Evolutionary conservation across 1,140 invertebrate genomes (phyloP).

Genomic region (Sarcophaga bullata): DNA sequence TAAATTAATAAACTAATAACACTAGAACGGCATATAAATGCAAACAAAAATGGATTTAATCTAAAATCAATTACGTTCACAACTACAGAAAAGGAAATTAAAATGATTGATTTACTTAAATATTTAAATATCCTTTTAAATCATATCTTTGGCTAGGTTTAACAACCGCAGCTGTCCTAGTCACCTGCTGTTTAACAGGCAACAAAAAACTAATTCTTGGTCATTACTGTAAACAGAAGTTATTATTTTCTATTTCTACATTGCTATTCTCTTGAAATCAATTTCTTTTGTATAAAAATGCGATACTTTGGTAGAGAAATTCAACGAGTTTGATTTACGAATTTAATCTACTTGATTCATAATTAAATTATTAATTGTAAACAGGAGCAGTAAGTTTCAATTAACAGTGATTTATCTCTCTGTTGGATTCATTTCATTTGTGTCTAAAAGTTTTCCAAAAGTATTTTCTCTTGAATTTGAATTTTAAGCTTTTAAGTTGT

Average conservation of each 20-base stretch:
- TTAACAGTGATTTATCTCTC: background rate
- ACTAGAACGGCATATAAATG: too few species aligned
- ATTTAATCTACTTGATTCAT: background rate
- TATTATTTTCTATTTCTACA: too few species aligned
- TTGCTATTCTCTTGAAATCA: too few species aligned
- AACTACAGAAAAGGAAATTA: too few species aligned
- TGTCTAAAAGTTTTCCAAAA: background rate
- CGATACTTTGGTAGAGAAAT: too few species aligned
- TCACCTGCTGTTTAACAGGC: background rate
- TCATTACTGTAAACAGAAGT: background rate
- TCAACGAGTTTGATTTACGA: background rate
- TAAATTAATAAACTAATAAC: too few species aligned
- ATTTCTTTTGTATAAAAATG: too few species aligned
- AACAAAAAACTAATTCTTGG: slow-evolving; percentile 9
- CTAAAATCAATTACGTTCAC: too few species aligned
- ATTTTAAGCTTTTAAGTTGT: background rate
- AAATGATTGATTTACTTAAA: too few species aligned
- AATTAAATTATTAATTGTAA: slow-evolving; percentile 17
- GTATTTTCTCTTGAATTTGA: background rate
- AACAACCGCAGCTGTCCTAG: background rate
- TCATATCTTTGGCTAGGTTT: too few species aligned
- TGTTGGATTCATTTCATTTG: background rate
- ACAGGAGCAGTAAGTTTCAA: background rate
- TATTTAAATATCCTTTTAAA: too few species aligned
- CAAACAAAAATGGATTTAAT: too few species aligned